Conservation (phyloP, 2,797 vertebrate genomes). For the Hypotaenidia okinawae region DNA sequence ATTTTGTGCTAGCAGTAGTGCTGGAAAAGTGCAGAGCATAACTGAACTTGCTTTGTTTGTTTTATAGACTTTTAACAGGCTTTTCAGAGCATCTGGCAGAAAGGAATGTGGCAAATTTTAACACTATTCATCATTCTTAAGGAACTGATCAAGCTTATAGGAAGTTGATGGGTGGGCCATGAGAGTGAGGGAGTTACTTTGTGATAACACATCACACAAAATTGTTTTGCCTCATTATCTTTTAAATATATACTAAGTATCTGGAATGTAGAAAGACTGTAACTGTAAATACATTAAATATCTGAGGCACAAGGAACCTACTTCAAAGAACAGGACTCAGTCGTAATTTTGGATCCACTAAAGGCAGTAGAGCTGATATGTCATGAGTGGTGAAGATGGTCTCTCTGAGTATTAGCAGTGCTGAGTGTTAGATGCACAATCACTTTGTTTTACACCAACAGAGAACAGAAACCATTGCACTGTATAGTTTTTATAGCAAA, state of each 20-base stretch:
- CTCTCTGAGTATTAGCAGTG: not conserved
- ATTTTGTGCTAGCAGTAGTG: conserved; percentile 58
- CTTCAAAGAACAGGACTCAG: not conserved
- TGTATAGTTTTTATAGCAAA: not conserved
- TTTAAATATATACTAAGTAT: not conserved
- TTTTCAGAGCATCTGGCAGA: conserved; percentile 54
- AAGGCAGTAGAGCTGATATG: not conserved
- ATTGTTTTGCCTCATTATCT: conserved; percentile 16
- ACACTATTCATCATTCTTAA: conserved; percentile 53
- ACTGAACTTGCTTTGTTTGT: conserved; percentile 61
- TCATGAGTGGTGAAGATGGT: not conserved
- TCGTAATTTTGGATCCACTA: not conserved
- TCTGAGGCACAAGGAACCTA: not conserved
- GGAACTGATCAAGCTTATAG: conserved; percentile 35
- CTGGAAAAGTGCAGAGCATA: conserved; percentile 36
- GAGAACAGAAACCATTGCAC: not conserved
- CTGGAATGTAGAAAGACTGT: not conserved
- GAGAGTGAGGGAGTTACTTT: not conserved
- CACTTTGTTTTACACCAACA: not conserved
- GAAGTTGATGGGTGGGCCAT: not conserved
- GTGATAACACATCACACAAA: not conserved
- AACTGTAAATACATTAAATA: not conserved
- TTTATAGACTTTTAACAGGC: conserved; percentile 59
- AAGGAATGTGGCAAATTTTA: conserved; percentile 40
- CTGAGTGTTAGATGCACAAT: not conserved